Conservation (phyloP, 2,797 vertebrate genomes). For the Novumbra hubbsi region DNA sequence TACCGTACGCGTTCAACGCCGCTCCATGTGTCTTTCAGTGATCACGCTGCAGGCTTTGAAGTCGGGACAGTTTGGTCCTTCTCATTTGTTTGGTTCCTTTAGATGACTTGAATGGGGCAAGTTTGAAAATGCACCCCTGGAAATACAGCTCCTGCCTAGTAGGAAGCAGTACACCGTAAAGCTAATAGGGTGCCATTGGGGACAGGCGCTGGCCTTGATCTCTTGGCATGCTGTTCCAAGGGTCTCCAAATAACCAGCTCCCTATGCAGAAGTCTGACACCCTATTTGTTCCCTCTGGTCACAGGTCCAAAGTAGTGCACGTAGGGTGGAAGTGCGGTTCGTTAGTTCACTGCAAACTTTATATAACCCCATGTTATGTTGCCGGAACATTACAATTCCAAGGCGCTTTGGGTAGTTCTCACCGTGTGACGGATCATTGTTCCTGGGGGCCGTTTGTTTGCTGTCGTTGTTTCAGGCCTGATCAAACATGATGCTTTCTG, state of each 20-base stretch:
- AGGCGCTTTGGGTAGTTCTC: slow-evolving; percentile 23
- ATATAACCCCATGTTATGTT: slow-evolving; percentile 29
- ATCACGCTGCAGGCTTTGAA: background rate
- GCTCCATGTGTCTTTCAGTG: too few species aligned
- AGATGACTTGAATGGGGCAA: background rate
- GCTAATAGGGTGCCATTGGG: background rate
- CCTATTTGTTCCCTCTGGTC: too few species aligned
- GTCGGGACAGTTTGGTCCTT: background rate
- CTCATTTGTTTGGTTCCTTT: background rate
- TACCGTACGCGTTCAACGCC: too few species aligned
- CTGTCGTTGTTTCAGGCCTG: slow-evolving; percentile 52
- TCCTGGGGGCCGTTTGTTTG: slow-evolving; percentile 57
- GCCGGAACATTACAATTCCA: slow-evolving; percentile 34
- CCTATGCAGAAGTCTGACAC: background rate
- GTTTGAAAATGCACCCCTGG: background rate
- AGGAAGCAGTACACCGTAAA: background rate
- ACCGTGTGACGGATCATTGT: slow-evolving; percentile 56
- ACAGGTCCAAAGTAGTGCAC: background rate
- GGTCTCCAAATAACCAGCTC: background rate
- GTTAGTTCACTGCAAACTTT: slow-evolving; percentile 32
- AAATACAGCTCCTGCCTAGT: too few species aligned
- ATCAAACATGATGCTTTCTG: slow-evolving; percentile 41
- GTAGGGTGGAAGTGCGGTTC: slow-evolving; percentile 19
- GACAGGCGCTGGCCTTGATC: background rate
- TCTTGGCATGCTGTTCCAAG: background rate